phyloP scores from a whole-genome alignment of 2,113 vertebrate species.

The Anarrhichthys ocellatus region DNA sequence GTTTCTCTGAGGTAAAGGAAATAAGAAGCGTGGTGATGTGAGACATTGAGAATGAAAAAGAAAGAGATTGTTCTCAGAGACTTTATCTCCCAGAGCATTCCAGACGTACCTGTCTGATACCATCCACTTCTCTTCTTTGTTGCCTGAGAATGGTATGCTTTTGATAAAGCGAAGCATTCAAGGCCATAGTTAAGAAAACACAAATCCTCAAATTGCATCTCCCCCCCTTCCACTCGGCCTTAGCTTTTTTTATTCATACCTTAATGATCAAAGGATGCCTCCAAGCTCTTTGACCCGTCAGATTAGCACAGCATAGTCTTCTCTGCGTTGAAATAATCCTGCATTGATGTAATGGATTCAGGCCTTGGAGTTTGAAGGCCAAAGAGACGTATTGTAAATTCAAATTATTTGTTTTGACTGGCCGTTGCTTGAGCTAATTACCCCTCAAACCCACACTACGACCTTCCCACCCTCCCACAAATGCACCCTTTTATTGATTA shows the following conservation, averaged over 20 bases:
- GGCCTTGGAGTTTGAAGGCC: constrained; percentile 41
- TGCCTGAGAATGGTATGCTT: constrained; percentile 9
- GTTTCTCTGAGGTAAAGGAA: background rate
- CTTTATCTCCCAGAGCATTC: constrained; percentile 45
- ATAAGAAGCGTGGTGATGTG: background rate
- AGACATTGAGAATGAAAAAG: constrained; percentile 17
- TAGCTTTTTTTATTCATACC: constrained; percentile 14
- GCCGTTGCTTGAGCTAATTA: constrained; percentile 39
- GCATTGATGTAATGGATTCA: constrained; percentile 23
- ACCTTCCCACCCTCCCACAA: constrained; percentile 8
- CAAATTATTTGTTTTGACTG: constrained; percentile 31
- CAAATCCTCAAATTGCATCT: background rate
- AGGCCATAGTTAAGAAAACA: background rate
- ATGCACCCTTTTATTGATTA: constrained; percentile 35
- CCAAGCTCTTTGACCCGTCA: background rate
- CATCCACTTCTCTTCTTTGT: constrained; percentile 3
- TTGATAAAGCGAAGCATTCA: constrained; percentile 25
- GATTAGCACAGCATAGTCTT: constrained; percentile 18
- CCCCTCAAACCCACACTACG: constrained; percentile 15
- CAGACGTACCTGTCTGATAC: constrained; percentile 39
- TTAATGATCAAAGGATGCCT: constrained; percentile 21
- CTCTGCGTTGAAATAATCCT: constrained; percentile 10
- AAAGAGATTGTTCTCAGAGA: constrained; percentile 8
- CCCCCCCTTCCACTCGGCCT: background rate
- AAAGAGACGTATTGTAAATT: constrained; percentile 13